Conservation (phyloP, 2,113 vertebrate species). For the Podocnemis expansa region DNA sequence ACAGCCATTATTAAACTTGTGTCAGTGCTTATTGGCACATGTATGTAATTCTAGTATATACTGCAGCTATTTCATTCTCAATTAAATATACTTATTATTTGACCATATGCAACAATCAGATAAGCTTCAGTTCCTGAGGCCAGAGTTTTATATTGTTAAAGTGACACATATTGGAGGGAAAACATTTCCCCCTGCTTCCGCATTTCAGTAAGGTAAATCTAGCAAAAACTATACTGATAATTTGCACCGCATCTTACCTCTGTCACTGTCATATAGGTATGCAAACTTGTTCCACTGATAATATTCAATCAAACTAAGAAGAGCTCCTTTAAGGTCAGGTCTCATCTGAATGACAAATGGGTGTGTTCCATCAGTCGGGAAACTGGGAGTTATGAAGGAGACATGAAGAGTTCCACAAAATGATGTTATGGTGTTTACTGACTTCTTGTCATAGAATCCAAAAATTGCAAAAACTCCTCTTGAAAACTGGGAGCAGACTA, state of each 20-base stretch:
- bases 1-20: not conserved
- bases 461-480: constrained; percentile 99
- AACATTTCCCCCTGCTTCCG: not conserved
- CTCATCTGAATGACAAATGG: constrained; percentile 99
- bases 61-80: not conserved
- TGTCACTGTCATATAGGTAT: constrained; percentile 97
- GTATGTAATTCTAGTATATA: not conserved
- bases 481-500: constrained; percentile 99
- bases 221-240: not conserved
- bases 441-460: constrained; percentile 99
- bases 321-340: constrained; percentile 96
- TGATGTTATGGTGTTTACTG: constrained; percentile 98
- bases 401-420: constrained; percentile 98
- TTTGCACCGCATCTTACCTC: constrained; percentile 82
- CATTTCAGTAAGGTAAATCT: not conserved
- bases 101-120: not conserved
- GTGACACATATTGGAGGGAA: not conserved
- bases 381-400: constrained; percentile 98
- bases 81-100: not conserved
- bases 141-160: not conserved
- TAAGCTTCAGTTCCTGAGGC: not conserved
- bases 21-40: not conserved
- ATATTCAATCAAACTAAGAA: constrained; percentile 98
- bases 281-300: constrained; percentile 99
- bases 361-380: constrained; percentile 95